phyloP scores from a whole-genome alignment of 2,797 vertebrate genomes.

The Loris lydekkerianus region DNA sequence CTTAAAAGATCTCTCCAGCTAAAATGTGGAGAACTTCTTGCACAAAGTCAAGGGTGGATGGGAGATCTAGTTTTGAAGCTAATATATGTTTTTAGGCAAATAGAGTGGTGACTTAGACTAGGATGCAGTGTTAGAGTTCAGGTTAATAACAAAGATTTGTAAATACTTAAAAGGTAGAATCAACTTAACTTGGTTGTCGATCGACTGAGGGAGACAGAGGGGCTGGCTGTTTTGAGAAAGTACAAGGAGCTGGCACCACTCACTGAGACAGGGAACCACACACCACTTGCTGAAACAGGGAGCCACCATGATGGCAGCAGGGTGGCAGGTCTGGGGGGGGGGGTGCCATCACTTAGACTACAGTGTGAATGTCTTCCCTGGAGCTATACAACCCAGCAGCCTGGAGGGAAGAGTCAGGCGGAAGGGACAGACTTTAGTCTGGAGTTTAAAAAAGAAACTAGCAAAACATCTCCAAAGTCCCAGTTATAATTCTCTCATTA shows the following conservation, averaged over 20 bases:
- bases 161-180: neutral
- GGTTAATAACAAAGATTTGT: neutral
- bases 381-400: neutral
- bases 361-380: neutral
- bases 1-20: neutral
- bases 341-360: neutral
- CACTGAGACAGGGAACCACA: neutral
- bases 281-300: neutral
- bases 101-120: neutral
- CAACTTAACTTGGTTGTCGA: neutral
- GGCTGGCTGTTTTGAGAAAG: neutral
- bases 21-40: neutral
- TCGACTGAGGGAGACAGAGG: neutral
- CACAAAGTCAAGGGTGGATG: neutral
- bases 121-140: neutral
- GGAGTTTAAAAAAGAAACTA: neutral
- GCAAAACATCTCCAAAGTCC: neutral
- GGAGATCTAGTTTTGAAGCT: neutral
- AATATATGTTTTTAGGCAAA: neutral
- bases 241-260: neutral
- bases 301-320: fast-evolving
- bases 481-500: neutral
- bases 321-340: neutral
- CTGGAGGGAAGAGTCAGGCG: neutral
- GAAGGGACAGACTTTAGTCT: neutral